Base-by-base conservation (phyloP, 2,797 vertebrate genomes). In the Melanotaenia nigrans region DNA sequence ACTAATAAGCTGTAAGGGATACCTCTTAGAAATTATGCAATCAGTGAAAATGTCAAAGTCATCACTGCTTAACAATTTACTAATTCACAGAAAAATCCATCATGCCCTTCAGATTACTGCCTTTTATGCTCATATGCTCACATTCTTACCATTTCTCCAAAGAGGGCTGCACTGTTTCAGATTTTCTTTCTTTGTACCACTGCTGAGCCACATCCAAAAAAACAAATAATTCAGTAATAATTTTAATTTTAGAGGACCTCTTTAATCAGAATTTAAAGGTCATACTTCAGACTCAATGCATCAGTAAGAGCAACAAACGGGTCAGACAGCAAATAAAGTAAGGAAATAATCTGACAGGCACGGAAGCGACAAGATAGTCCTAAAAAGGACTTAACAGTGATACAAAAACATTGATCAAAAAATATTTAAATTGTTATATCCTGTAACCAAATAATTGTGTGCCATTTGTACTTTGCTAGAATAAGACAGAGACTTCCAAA, bases 401-500 rank as follows among this genome's bases (percentile, higher is more conserved):
- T 33, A 33, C 32, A 33, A 33, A 33, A 33, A 33, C 7, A 33
- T 58, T 36, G 35, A 49, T 20, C 13, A 54, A 54, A 4, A 9
- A 4, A 3, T 28, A 24, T 5, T 18, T 42, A n/a, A 2, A 8
- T 4, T 3, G 3, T 16, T 25, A 42, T 13, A 40, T 24, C 11
- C 14, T 42, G 28, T 25, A 32, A 32, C 16, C 2, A 28, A 2
- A n/a, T 11, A 30, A 40, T 42, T 45, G 20, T 66, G 53, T 20
- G 16, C 54, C 42, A 38, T 56, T 40, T 53, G 18, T 35, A 63
- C 30, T 22, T 63, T 63, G 45, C 30, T 38, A 20, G 24, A 59
- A 22, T 12, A 18, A 36, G 20, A 35, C 32, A 36, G 32, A 35
- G 20, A 35, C 7, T 32, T 49, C 28, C 4, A 63, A 9, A n/a